A percentile compares a stretch with the other conserved stretches of the same genome.
Evolutionary conservation across 2,113 vertebrate species (phyloP).

Genomic region (Corythaixoides concolor): DNA sequence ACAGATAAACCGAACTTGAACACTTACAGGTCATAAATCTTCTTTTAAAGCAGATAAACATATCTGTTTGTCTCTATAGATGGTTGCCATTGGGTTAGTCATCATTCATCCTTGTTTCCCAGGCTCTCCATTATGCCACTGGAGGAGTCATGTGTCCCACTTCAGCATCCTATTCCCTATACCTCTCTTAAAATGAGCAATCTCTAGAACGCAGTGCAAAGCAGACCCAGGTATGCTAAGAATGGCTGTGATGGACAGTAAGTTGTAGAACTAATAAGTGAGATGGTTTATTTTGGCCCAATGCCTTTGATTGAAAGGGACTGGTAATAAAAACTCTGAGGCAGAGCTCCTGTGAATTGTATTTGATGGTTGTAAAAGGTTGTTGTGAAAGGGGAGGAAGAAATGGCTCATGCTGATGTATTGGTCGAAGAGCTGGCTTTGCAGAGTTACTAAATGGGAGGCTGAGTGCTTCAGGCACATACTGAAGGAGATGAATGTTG

Average conservation of each 20-base stretch:
- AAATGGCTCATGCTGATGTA: neutral
- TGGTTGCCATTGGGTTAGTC: neutral
- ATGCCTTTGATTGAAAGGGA: neutral
- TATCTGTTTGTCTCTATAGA: neutral
- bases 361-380: neutral
- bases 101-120: neutral
- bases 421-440: neutral
- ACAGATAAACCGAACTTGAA: neutral
- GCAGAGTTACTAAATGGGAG: neutral
- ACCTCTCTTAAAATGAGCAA: neutral
- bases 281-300: neutral
- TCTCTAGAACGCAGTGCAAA: neutral
- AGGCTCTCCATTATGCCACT: neutral
- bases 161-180: accelerated
- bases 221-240: neutral
- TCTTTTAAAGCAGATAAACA: neutral
- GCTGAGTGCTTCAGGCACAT: neutral
- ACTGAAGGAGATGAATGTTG: neutral
- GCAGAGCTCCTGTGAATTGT: neutral
- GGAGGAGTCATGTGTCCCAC: neutral
- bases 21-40: neutral
- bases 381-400: neutral
- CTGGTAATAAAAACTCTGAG: neutral
- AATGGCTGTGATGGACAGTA: neutral
- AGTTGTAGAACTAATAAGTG: neutral